Conservation (phyloP, 2,888 invertebrate genomes). For the Chrysolina haemoptera region DNA sequence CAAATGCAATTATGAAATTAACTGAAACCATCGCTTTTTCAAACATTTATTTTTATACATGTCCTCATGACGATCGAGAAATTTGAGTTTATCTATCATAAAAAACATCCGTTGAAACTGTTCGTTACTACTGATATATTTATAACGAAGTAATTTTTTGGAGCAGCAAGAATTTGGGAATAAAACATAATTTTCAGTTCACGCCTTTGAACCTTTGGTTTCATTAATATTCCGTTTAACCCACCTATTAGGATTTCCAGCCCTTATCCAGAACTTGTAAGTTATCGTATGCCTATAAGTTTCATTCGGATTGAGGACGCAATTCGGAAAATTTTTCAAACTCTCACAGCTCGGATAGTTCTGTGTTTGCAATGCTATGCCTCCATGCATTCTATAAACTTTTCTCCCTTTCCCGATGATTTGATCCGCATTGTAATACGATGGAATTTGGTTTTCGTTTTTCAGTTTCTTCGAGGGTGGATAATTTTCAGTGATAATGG, state of each 20-base stretch:
- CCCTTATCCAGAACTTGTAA: slow-evolving; percentile 79
- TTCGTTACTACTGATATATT: too few species aligned
- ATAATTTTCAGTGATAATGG: neutral
- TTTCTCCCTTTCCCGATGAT: slow-evolving; percentile 78
- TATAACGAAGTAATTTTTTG: neutral
- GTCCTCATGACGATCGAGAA: too few species aligned
- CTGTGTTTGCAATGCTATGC: slow-evolving; percentile 90
- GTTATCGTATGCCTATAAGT: slow-evolving; percentile 80
- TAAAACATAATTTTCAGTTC: neutral
- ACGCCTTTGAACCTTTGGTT: neutral
- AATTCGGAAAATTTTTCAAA: slow-evolving; percentile 82
- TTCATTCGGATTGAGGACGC: slow-evolving; percentile 80
- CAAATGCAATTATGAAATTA: too few species aligned
- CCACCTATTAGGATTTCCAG: slow-evolving; percentile 61
- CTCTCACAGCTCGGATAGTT: slow-evolving; percentile 92
- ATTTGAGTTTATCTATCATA: too few species aligned
- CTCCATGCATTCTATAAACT: slow-evolving; percentile 75
- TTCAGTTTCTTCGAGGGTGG: neutral
- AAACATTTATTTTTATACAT: too few species aligned
- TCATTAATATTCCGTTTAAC: slow-evolving; percentile 56
- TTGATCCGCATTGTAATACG: slow-evolving; percentile 49
- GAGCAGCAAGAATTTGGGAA: too few species aligned
- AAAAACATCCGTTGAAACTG: too few species aligned
- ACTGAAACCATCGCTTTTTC: too few species aligned
- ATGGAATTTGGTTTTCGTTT: slow-evolving; percentile 46